phyloP scores from a whole-genome alignment of 2,113 vertebrate species.

The Pao palembangensis region DNA sequence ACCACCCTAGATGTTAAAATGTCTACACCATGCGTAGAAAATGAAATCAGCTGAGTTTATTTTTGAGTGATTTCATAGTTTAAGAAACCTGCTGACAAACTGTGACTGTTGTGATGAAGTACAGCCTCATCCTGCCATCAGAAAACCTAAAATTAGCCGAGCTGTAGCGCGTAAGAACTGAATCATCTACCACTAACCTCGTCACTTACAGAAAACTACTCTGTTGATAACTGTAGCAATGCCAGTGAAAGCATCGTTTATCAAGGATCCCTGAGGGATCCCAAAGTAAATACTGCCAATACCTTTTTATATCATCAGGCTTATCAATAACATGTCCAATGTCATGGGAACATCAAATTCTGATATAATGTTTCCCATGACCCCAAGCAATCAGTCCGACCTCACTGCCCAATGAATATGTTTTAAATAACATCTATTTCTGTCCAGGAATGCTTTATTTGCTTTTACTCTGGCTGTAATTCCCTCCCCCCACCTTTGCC shows the following conservation, averaged over 20 bases:
- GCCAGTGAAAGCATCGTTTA: no score
- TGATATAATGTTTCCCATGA: slow-evolving; percentile 50
- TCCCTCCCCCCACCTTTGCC: no score
- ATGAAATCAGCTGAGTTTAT: no score
- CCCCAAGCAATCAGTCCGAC: slow-evolving; percentile 33
- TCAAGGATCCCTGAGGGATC: no score
- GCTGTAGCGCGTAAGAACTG: background rate
- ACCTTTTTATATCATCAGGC: background rate
- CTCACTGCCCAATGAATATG: slow-evolving; percentile 19
- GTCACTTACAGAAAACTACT: no score
- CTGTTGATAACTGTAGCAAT: no score
- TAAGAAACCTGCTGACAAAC: slow-evolving; percentile 15
- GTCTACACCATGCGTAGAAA: no score
- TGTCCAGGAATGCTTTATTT: slow-evolving; percentile 56
- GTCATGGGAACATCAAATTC: slow-evolving; percentile 48
- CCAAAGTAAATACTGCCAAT: background rate
- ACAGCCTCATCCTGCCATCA: background rate
- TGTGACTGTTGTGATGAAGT: background rate
- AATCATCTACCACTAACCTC: no score
- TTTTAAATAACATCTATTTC: slow-evolving; percentile 56
- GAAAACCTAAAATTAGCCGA: slow-evolving; percentile 29
- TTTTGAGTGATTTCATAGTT: background rate
- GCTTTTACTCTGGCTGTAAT: slow-evolving; percentile 18
- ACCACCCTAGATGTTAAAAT: no score
- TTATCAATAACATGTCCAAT: background rate